Base-by-base conservation (phyloP, 2,888 invertebrate species). In the Diaperis boleti region DNA sequence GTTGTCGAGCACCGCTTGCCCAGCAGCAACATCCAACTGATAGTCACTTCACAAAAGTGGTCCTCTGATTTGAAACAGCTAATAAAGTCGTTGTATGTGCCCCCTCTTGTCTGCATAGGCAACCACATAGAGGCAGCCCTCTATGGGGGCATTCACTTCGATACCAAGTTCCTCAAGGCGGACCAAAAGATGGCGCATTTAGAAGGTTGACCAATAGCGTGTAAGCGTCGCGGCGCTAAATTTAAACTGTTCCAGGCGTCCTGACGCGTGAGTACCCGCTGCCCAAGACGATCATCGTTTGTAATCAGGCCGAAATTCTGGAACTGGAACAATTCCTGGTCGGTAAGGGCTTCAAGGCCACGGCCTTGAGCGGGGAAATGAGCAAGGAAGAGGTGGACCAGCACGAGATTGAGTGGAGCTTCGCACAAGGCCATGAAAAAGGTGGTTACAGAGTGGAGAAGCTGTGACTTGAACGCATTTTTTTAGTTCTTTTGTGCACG, bases 71-170 rank as follows among this genome's bases (percentile, higher is more conserved):
- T 92, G 71, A 82, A 85, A 42, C 79, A 83, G 0, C 82, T 92
- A 17, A 82, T 85, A 0, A 82, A 81, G 33, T 82, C 81, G 39
- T 83, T 88, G 10, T 82, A 84, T 0, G 84, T 87, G 71, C 57
- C 66, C 6, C 87, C 91, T 0, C 82, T 89, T 0, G 80, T 92
- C 2, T 87, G 89, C 57, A 89, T 94, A 56, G 87, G 88, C 0
- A 89, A 91, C 14, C 88, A 87, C 69, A 84, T 91, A 68, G 93
- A 94, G 80, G 91, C 91, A 42, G 87, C 91, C 0, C 81, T 92
- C 8, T 93, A 90, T 79, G 89, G 88, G n/a, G 69, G 85, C 76
- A 81, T 85, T 67, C 62, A 82, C 74, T 80, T 86, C 41, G 79
- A 80, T 8, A 74, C 86, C 17, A 80, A 83, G 60, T 76, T 85